Evolutionary conservation across 1,140 invertebrate genomes (phyloP).

Genomic region (Drosophila sp.): DNA sequence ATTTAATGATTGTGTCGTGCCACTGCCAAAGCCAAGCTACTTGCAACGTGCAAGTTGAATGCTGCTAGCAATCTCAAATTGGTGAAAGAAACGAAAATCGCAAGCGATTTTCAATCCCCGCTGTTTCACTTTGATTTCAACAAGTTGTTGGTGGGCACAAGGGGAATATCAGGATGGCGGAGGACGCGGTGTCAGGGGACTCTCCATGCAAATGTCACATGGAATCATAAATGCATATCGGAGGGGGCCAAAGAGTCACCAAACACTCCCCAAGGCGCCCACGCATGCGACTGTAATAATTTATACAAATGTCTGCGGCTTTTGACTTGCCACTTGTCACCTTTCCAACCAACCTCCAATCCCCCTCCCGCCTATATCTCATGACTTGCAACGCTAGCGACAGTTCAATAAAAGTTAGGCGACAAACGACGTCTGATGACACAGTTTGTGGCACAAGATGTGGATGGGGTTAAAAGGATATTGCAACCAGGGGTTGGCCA

Average conservation of each 20-base stretch:
- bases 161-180: slow-evolving; percentile 1
- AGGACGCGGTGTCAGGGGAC: slow-evolving; percentile 4
- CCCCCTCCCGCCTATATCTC: not conserved
- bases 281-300: slow-evolving; percentile 68
- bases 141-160: slow-evolving; percentile 26
- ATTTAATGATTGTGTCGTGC: slow-evolving; percentile 83
- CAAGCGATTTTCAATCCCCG: slow-evolving; percentile 38
- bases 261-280: slow-evolving; percentile 26
- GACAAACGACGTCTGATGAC: slow-evolving; percentile 63
- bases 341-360: slow-evolving; percentile 35
- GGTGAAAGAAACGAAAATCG: slow-evolving; percentile 35
- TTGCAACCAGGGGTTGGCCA: not conserved
- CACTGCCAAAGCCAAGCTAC: slow-evolving; percentile 61
- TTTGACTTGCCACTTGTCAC: slow-evolving; percentile 78
- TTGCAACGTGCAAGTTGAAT: slow-evolving; percentile 9
- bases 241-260: slow-evolving; percentile 23
- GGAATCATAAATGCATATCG: slow-evolving; percentile 81
- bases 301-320: slow-evolving; percentile 80
- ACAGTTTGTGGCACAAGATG: slow-evolving; percentile 61
- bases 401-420: slow-evolving; percentile 83
- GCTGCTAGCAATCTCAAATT: slow-evolving; percentile 21
- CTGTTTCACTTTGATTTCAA: slow-evolving; percentile 43
- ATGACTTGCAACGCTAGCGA: slow-evolving; percentile 31
- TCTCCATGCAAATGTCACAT: slow-evolving; percentile 67
- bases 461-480: slow-evolving; percentile 38